Base-by-base conservation (phyloP, 2,888 invertebrate genomes). In the Ochropacha duplaris region DNA sequence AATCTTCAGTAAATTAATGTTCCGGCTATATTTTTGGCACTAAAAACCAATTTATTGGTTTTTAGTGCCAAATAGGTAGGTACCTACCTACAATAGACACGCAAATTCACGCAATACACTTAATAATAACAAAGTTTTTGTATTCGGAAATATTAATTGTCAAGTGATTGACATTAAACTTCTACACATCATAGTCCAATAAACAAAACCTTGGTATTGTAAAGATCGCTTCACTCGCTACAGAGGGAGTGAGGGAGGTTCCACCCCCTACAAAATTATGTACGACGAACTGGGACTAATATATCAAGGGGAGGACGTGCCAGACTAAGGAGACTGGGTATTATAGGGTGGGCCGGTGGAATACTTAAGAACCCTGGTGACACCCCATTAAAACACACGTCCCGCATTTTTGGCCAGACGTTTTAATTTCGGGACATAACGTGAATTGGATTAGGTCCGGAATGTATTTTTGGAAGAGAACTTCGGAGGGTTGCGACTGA, bases 261-360 rank as follows among this genome's bases (percentile, higher is more conserved):
- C 85, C 84, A 83, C 88, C 87, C 90, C 81, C 90, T 81, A 85
- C 92, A 92, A 92, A 92, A 92, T 92, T 92, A 92, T 92, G 92
- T 92, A 92, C 92, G 92, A 92, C 92, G 92, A 88, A 90, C 92
- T 90, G 92, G 92, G 92, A 92, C 88, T 87, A 90, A 92, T 92
- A 92, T 92, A 92, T 92, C 91, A 92, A 81, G 88, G 91, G 92
- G 92, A 90, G 92, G 91, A 91, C 92, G 92, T 91, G 90, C 90
- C 88, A 90, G 90, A 88, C 91, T 91, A 90, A 91, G 92, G 90
- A 91, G 92, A 88, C 90, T 85, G 88, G 88, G 92, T 88, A 92
- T 92, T 92, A 90, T 86, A 72, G 90, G 91, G 90, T 83, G 90
- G 88, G 89, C 86, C 86, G 87, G 86, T 83, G 86, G 92, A 92